These are phyloP conservation scores for Loriculus beryllinus DNA, from an alignment of 2,797 vertebrate genomes.

Conservation along the genomic window DNA sequence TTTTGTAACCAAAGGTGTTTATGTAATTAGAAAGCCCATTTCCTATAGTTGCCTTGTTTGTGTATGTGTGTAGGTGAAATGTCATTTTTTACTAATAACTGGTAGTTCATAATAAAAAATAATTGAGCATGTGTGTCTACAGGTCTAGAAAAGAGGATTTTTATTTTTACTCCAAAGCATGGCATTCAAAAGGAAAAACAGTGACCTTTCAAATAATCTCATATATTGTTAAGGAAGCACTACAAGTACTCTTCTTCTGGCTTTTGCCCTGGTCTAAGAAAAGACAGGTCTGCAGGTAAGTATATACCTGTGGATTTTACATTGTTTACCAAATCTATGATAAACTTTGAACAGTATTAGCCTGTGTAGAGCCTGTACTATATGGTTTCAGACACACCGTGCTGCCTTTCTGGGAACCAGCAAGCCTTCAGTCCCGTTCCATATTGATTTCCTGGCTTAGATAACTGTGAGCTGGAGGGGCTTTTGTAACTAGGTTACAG, in stretches of 20 bases:
- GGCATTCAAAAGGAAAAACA: neutral
- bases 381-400: neutral
- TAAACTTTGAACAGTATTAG: neutral
- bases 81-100: neutral
- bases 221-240: neutral
- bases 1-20: neutral
- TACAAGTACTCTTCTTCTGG: neutral
- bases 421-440: neutral
- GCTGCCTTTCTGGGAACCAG: neutral
- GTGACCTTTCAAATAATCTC: neutral
- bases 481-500: accelerated
- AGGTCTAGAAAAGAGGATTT: neutral
- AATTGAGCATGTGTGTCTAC: neutral
- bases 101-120: neutral
- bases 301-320: neutral
- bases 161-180: neutral
- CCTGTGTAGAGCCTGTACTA: neutral
- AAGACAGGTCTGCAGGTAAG: neutral
- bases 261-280: neutral
- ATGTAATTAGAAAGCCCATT: neutral
- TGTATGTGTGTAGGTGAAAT: neutral
- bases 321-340: neutral
- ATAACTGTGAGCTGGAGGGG: neutral
- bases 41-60: neutral
- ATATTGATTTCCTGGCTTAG: neutral